Conservation (phyloP, 2,113 vertebrate species). For the Semnornis frantzii region DNA sequence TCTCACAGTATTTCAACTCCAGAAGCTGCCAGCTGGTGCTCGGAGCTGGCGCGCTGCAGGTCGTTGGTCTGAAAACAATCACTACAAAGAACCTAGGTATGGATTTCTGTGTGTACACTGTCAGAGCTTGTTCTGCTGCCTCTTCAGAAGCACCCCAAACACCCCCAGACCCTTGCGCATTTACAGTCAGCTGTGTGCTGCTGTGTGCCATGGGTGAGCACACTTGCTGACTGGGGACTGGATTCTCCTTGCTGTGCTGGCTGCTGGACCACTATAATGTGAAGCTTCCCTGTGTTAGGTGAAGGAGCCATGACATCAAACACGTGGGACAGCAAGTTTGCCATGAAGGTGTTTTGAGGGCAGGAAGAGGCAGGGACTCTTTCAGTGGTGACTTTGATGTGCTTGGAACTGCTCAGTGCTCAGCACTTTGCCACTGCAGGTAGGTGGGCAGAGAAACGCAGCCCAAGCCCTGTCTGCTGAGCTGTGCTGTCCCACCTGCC, state of each 20-base stretch:
- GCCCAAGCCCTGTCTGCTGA: neutral
- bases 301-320: neutral
- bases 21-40: constrained; percentile 97
- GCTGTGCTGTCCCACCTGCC: neutral
- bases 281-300: neutral
- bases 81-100: constrained; percentile 98
- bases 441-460: neutral
- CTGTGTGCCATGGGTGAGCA: neutral
- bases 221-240: neutral
- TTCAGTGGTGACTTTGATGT: neutral
- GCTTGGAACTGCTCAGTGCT: neutral
- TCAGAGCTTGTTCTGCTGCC: neutral
- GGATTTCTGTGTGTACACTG: neutral
- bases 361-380: neutral
- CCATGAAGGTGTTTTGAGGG: neutral
- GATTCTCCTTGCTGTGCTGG: neutral
- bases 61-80: constrained; percentile 98
- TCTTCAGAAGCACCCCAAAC: neutral
- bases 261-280: neutral
- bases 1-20: constrained; percentile 95
- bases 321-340: neutral
- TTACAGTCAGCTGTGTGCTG: neutral
- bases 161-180: neutral
- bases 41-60: constrained; percentile 94
- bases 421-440: neutral